Evolutionary conservation across 2,888 invertebrate species (phyloP).

Genomic region (Parthenolecanium corni): DNA sequence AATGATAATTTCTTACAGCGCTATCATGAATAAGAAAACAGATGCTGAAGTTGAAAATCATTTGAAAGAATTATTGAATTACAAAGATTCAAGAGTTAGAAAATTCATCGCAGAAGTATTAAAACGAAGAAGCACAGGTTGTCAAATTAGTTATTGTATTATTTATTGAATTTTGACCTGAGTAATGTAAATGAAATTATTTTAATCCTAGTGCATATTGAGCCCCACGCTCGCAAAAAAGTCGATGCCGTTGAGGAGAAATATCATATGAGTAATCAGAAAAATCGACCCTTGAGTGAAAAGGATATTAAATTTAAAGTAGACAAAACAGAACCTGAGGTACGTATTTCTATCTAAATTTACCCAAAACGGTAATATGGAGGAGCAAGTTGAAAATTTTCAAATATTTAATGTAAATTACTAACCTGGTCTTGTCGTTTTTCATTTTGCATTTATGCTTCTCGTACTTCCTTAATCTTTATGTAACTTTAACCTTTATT

Average conservation of each 20-base stretch:
- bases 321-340: too few species aligned
- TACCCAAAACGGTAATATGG: too few species aligned
- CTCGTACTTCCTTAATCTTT: too few species aligned
- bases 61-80: slow-evolving; percentile 3
- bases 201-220: too few species aligned
- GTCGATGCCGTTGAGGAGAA: background rate
- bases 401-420: background rate
- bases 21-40: background rate
- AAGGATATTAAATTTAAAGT: too few species aligned
- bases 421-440: too few species aligned
- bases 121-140: slow-evolving; percentile 6
- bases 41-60: slow-evolving; percentile 16
- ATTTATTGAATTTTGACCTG: too few species aligned
- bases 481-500: too few species aligned
- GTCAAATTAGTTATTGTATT: background rate
- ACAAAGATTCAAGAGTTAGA: background rate
- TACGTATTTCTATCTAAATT: too few species aligned
- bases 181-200: too few species aligned
- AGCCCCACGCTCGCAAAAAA: background rate
- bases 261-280: background rate
- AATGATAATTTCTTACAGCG: background rate
- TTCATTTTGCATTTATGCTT: too few species aligned
- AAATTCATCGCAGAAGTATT: slow-evolving; percentile 2
- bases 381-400: background rate
- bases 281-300: background rate